These are phyloP conservation scores for Hyles lineata DNA, from an alignment of 2,888 invertebrate species.

Conservation along the genomic window DNA sequence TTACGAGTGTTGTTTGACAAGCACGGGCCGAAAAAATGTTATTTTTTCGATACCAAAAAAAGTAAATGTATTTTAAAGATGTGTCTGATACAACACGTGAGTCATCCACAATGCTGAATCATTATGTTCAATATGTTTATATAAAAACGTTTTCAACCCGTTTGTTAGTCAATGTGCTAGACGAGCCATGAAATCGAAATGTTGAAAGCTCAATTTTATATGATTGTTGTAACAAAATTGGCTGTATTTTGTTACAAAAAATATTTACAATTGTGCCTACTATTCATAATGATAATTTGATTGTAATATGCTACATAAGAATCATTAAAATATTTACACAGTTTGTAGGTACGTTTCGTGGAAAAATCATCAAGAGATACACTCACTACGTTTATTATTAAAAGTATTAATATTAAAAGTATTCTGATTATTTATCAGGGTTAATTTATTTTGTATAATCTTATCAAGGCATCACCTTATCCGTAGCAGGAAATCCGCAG, in stretches of 20 bases:
- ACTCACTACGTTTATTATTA: neutral
- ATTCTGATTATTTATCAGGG: neutral
- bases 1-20: neutral
- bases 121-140: neutral
- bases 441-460: neutral
- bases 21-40: neutral
- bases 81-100: neutral
- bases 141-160: neutral
- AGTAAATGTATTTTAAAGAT: neutral
- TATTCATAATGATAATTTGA: neutral
- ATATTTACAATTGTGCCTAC: neutral
- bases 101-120: neutral
- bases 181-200: conserved; percentile 10
- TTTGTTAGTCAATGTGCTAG: conserved; percentile 11
- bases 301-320: too few relatives aligned
- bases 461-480: too few relatives aligned
- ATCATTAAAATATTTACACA: too few relatives aligned
- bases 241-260: too few relatives aligned
- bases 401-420: neutral
- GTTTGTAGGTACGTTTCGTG: neutral
- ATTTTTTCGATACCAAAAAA: conserved; percentile 8
- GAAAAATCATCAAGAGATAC: neutral
- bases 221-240: conserved; percentile 1
- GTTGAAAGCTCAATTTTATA: neutral
- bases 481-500: too few relatives aligned